These are phyloP conservation scores for Pseudochirops corinnae DNA, from an alignment of 2,797 vertebrate genomes.

Conservation along the genomic window DNA sequence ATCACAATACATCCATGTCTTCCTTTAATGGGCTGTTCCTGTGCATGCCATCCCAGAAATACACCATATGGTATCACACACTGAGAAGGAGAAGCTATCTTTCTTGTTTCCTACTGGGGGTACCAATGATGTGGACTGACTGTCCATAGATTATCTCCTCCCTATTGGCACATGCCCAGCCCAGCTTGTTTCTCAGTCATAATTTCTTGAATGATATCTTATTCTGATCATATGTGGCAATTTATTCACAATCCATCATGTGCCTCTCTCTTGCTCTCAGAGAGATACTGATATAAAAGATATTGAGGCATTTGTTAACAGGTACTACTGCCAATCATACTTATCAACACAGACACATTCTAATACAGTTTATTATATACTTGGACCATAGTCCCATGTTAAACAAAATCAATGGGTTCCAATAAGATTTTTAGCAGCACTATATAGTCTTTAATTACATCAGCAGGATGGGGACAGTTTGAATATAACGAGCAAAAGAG, in stretches of 20 bases:
- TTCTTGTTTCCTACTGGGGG: background rate
- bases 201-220: background rate
- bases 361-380: background rate
- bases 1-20: background rate
- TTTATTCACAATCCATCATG: background rate
- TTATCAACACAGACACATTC: background rate
- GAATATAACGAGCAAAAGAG: background rate
- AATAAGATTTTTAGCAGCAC: background rate
- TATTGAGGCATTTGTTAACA: background rate
- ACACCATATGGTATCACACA: background rate
- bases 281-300: background rate
- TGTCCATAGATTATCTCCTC: background rate
- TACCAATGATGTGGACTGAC: background rate
- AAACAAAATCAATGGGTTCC: background rate
- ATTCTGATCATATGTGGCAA: background rate
- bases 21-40: background rate
- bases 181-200: background rate
- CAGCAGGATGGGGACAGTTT: background rate
- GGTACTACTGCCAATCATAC: background rate
- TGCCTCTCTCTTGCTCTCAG: background rate
- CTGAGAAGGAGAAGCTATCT: background rate
- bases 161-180: background rate
- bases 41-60: background rate
- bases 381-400: background rate
- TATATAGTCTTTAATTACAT: background rate